Conservation (phyloP, 35 echinoderm and acorn worm species). For the Lytechinus variegatus region DNA sequence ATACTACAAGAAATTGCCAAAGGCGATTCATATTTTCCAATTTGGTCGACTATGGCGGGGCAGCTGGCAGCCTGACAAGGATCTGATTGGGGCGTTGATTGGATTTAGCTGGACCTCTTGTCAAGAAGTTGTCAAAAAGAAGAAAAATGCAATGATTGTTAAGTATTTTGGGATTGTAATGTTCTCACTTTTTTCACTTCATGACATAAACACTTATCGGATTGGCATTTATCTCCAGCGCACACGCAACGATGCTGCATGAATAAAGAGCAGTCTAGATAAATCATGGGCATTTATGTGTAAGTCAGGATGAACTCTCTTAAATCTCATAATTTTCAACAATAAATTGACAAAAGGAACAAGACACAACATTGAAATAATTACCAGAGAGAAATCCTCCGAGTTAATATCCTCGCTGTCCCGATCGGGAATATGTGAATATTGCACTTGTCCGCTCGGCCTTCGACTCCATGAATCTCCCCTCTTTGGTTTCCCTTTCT, state of each 20-base stretch:
- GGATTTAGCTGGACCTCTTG: not conserved
- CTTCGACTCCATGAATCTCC: constrained; percentile 16
- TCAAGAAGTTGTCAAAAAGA: not conserved
- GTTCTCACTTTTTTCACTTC: too few relatives aligned
- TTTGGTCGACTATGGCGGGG: not conserved
- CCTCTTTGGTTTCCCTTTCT: constrained; percentile 29
- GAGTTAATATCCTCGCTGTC: constrained; percentile 62
- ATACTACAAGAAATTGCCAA: not conserved
- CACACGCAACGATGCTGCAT: too few relatives aligned
- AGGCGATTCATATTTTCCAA: not conserved
- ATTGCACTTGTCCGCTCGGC: constrained; percentile 59
- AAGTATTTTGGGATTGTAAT: too few relatives aligned
- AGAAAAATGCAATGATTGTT: not conserved
- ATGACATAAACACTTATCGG: too few relatives aligned
- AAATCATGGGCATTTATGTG: too few relatives aligned
- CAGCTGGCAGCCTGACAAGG: not conserved
- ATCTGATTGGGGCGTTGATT: not conserved
- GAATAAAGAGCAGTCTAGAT: too few relatives aligned
- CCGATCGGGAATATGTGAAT: constrained; percentile 66
- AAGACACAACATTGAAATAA: not conserved
- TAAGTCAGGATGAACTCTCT: too few relatives aligned
- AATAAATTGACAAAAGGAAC: not conserved
- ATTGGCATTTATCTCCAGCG: too few relatives aligned
- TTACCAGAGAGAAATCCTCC: constrained; percentile 50
- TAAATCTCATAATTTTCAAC: too few relatives aligned